A percentile compares a stretch with the other conserved stretches of the same genome.
phyloP scores from a whole-genome alignment of 2,888 invertebrate species.

The Catocala fraxini region DNA sequence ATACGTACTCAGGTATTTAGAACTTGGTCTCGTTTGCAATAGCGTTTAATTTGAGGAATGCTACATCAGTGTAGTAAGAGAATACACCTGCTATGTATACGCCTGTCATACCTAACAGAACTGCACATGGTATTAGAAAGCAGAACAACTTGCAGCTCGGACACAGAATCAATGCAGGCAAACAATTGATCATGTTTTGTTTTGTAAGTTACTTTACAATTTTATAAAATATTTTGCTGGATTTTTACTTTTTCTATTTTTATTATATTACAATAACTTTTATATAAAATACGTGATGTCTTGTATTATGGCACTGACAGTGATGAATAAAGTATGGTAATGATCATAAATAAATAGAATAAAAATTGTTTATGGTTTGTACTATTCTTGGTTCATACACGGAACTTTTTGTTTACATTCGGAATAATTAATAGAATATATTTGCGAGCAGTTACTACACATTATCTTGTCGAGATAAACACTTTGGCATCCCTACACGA shows the following conservation, averaged over 20 bases:
- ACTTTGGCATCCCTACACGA: no score
- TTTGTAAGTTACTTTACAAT: constrained; percentile 6
- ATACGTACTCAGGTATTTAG: constrained; percentile 28
- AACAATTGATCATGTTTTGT: constrained; percentile 54
- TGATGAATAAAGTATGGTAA: not conserved
- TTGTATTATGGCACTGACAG: constrained; percentile 10
- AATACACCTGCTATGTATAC: constrained; percentile 60
- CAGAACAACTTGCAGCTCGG: constrained; percentile 70
- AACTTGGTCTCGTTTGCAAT: constrained; percentile 53
- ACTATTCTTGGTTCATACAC: no score
- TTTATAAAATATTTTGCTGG: constrained; percentile 13
- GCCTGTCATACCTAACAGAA: constrained; percentile 59
- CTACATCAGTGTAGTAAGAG: constrained; percentile 50
- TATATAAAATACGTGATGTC: constrained; percentile 4
- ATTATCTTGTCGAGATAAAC: no score
- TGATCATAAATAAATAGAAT: no score
- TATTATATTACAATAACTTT: constrained; percentile 16
- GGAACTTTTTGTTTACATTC: no score
- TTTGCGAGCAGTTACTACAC: no score
- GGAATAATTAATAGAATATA: no score
- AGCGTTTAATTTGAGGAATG: constrained; percentile 55
- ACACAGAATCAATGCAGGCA: constrained; percentile 57
- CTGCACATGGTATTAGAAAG: constrained; percentile 63
- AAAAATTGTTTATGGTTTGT: no score
- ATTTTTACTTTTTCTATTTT: constrained; percentile 20